phyloP scores from a whole-genome alignment of 1,140 invertebrate species.

The Drosophila nikananu region DNA sequence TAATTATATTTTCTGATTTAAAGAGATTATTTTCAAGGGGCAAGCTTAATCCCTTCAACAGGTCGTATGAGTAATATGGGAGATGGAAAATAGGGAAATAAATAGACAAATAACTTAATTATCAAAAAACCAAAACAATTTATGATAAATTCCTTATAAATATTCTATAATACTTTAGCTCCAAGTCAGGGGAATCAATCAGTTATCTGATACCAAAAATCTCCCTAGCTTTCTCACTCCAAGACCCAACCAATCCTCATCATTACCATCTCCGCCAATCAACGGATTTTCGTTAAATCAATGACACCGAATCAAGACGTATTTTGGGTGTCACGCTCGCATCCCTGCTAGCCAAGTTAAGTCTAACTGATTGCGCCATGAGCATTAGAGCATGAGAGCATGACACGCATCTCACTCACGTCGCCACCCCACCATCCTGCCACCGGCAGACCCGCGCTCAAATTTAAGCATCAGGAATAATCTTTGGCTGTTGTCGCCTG shows the following conservation, averaged over 20 bases:
- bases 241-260: background rate
- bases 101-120: background rate
- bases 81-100: background rate
- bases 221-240: no score
- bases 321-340: conserved; percentile 39
- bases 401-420: conserved; percentile 51
- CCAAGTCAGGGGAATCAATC: background rate
- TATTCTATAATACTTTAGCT: no score
- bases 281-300: conserved; percentile 40
- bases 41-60: background rate
- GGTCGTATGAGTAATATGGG: conserved; percentile 1
- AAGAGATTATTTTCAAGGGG: no score
- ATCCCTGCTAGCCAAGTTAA: conserved; percentile 36
- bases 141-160: background rate
- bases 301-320: conserved; percentile 28
- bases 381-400: conserved; percentile 48
- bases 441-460: conserved; percentile 12
- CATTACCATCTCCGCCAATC: background rate
- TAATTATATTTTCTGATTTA: no score
- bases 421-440: background rate
- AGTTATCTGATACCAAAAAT: background rate
- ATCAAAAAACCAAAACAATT: background rate
- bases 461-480: conserved; percentile 60
- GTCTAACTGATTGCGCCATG: conserved; percentile 59
- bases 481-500: conserved; percentile 61